phyloP scores from a whole-genome alignment of 2,888 invertebrate species.

The Ophion slaviceki region DNA sequence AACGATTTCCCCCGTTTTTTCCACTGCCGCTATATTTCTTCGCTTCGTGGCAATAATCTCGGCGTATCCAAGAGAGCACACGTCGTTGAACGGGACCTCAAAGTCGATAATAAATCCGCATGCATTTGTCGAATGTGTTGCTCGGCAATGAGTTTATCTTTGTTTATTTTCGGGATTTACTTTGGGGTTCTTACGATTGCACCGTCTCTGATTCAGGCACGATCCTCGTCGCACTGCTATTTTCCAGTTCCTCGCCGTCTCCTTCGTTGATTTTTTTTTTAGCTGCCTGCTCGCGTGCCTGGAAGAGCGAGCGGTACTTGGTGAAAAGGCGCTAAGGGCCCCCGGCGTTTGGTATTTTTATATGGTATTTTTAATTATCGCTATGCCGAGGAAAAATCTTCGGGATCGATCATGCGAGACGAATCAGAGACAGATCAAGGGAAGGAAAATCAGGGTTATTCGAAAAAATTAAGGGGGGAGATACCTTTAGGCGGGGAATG shows the following conservation, averaged over 20 bases:
- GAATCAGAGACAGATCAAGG: not conserved
- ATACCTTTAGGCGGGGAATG: no score
- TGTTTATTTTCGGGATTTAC: not conserved
- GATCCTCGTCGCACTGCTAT: not conserved
- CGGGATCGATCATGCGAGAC: not conserved
- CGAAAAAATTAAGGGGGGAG: no score
- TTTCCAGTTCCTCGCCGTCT: not conserved
- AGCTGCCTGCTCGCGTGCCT: not conserved
- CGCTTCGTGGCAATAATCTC: conserved; percentile 2
- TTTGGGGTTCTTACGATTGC: not conserved
- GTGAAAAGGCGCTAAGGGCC: not conserved
- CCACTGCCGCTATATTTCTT: not conserved
- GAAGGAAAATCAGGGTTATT: no score
- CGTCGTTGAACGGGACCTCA: conserved; percentile 15
- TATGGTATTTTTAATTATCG: not conserved
- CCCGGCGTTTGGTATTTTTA: not conserved
- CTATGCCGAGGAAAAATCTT: not conserved
- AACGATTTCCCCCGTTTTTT: conserved; percentile 9
- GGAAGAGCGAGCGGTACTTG: not conserved
- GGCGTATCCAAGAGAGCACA: not conserved
- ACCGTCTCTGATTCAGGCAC: not conserved
- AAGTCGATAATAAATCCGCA: not conserved
- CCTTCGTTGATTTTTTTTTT: not conserved
- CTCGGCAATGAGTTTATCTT: not conserved
- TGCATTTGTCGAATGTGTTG: not conserved